Evolutionary conservation across 1,140 invertebrate genomes (phyloP).

Genomic region (Microplitis mediator): DNA sequence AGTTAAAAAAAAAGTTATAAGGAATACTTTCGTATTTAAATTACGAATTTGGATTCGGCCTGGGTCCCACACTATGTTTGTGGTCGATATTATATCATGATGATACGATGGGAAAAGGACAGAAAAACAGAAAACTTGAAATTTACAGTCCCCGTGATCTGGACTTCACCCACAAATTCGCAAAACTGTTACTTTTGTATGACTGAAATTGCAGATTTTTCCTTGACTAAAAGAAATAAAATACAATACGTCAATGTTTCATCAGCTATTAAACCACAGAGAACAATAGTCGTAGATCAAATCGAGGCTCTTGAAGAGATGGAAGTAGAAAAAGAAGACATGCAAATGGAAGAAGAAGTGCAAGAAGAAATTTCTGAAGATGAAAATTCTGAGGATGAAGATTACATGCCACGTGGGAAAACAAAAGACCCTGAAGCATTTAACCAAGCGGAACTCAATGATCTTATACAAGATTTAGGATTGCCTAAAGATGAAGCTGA

Average conservation of each 20-base stretch:
- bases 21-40: too few relatives aligned
- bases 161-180: too few relatives aligned
- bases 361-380: conserved; percentile 25
- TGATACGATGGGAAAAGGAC: too few relatives aligned
- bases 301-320: neutral
- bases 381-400: conserved; percentile 19
- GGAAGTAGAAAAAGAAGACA: too few relatives aligned
- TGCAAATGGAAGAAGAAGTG: neutral
- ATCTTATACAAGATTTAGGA: conserved; percentile 31
- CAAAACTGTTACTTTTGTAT: conserved; percentile 11
- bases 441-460: conserved; percentile 30
- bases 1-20: too few relatives aligned
- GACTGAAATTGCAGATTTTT: neutral
- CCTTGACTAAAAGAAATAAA: neutral
- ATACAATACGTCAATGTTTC: neutral
- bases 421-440: conserved; percentile 23
- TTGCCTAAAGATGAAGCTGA: conserved; percentile 11
- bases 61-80: too few relatives aligned
- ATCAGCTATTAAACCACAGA: conserved; percentile 9
- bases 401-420: conserved; percentile 1
- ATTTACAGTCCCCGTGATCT: too few relatives aligned
- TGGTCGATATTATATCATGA: too few relatives aligned
- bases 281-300: conserved; percentile 8
- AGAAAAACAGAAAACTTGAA: too few relatives aligned
- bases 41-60: too few relatives aligned